phyloP scores from a whole-genome alignment of 2,888 invertebrate genomes.

The Encarsia formosa region DNA sequence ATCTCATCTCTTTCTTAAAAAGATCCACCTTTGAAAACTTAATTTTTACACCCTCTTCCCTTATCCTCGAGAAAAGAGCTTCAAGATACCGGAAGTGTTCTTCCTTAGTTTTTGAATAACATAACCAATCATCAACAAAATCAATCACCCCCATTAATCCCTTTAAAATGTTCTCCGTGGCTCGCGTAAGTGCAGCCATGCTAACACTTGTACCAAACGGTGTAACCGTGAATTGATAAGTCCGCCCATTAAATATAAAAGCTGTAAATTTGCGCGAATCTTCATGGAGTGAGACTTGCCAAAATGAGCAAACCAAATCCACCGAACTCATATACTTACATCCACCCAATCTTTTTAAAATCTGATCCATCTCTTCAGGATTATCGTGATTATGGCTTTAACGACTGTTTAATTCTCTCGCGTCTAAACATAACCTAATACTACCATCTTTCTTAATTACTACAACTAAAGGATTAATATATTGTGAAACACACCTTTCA shows the following conservation, averaged over 20 bases:
- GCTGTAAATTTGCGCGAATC: background rate
- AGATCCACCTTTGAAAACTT: no score
- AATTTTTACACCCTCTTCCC: no score
- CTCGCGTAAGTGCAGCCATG: background rate
- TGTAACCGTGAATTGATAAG: background rate
- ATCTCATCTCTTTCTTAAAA: no score
- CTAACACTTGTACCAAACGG: background rate
- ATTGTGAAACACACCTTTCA: background rate
- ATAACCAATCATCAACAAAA: constrained; percentile 5
- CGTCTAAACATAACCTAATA: background rate
- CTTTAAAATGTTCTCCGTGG: background rate
- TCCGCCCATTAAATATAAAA: background rate
- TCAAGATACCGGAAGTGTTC: no score
- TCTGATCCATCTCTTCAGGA: constrained; percentile 7
- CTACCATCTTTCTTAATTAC: background rate
- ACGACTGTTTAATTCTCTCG: background rate
- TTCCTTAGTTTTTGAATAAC: background rate
- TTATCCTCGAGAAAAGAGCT: no score
- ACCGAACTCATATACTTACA: constrained; percentile 16
- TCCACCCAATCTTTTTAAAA: constrained; percentile 17
- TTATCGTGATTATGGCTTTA: background rate
- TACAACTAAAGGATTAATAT: background rate
- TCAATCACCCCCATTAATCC: background rate
- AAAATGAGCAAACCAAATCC: constrained; percentile 29
- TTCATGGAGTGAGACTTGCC: constrained; percentile 26